Evolutionary conservation across 2,888 invertebrate genomes (phyloP).

Genomic region (Disparrhopalites patrizii): DNA sequence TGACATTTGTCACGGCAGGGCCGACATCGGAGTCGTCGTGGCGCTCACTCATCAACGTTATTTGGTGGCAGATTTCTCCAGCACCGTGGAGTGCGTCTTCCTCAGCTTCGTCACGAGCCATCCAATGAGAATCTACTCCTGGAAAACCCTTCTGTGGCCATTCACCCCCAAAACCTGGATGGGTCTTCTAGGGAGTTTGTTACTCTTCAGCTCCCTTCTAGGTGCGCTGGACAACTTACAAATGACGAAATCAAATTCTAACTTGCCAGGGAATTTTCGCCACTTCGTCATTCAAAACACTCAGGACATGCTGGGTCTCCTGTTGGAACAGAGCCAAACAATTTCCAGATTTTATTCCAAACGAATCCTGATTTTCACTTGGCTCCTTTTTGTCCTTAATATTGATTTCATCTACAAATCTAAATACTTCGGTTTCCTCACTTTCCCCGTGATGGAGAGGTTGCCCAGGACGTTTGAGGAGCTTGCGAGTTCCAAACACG

Average conservation of each 20-base stretch:
- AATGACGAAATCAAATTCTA: no score
- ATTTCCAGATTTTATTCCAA: background rate
- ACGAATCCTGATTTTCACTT: background rate
- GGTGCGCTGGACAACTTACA: no score
- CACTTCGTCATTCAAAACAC: no score
- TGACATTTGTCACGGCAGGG: conserved; percentile 17
- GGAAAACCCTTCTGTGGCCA: conserved; percentile 5
- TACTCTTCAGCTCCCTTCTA: background rate
- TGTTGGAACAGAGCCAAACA: conserved; percentile 1
- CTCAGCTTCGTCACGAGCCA: background rate
- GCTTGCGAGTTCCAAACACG: conserved; percentile 1
- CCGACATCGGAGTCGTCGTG: conserved; percentile 19
- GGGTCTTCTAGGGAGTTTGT: background rate
- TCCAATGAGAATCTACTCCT: background rate
- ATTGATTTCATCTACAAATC: conserved; percentile 3
- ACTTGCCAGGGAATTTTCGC: no score
- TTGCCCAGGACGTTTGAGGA: conserved; percentile 1
- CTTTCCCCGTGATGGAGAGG: background rate
- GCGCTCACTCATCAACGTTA: conserved; percentile 11
- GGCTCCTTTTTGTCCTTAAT: conserved; percentile 3
- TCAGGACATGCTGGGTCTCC: background rate
- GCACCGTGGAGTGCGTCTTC: background rate
- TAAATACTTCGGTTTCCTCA: conserved; percentile 1
- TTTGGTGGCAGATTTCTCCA: background rate
- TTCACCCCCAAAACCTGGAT: background rate